Evolutionary conservation across 2,888 invertebrate species (phyloP), one percentile per base, ranked within the genome.

Genomic region (Meiosimyza decipiens): DNA sequence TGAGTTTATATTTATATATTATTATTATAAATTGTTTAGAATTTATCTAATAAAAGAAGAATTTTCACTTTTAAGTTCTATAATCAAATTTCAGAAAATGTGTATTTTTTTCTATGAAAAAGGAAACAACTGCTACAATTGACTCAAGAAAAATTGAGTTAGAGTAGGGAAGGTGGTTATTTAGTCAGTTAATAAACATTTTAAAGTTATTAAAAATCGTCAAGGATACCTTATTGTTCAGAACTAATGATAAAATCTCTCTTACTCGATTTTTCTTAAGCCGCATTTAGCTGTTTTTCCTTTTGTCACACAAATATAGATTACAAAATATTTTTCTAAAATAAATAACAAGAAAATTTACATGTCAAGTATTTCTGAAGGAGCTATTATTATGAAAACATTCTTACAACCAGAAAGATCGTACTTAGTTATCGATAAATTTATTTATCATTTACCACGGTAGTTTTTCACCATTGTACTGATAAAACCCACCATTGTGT

Each of bases 401-500:
- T 54, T 54, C 16, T 54, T 4, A 4, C 54, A n/a, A n/a, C n/a
- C n/a, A n/a, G n/a, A n/a, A 54, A 54, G 16, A 54, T 54, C 16
- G 12, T 12, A 54, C 12, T 16, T 54, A 16, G 6, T 16, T 1
- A 15, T 54, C 63, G 47, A 15, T 40, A 49, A 50, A 50, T 28
- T 74, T 76, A 60, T 47, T 40, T 40, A 16, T 47, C 2, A 15
- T 51, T 67, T 88, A 96, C 95, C 95, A 95, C 4, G 91, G 90
- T 77, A 95, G 81, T 79, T 89, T 87, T 77, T 90, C 88, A 11
- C 96, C 96, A 85, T 95, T 92, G 80, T 92, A 93, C 81, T 95
- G 93, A 75, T 93, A 88, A 84, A 95, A 95, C 71, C 90, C 90
- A 1, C 97, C 96, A 79, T 91, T 93, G 78, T 95, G 91, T 7